Evolutionary conservation across 2,797 vertebrate species (phyloP).

Genomic region (Otolemur crassicaudatus): DNA sequence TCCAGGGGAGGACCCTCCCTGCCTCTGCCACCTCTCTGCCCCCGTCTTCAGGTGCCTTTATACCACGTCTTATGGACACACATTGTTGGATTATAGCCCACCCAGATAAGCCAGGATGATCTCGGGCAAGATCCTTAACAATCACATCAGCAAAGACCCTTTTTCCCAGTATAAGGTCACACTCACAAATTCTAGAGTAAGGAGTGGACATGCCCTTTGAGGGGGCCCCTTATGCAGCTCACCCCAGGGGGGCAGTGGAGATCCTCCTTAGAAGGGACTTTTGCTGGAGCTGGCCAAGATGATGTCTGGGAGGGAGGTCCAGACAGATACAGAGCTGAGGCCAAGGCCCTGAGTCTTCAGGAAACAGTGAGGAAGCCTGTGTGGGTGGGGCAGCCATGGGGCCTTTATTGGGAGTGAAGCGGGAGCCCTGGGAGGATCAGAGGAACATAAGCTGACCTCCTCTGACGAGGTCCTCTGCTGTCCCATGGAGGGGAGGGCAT

Average conservation of each 20-base stretch:
- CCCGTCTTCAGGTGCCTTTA: accelerated
- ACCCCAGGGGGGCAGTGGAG: no score
- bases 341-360: not conserved
- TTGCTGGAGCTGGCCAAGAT: not conserved
- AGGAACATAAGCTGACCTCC: no score
- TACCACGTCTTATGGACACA: not conserved
- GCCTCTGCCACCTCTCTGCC: not conserved
- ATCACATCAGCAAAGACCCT: not conserved
- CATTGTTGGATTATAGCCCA: not conserved
- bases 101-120: not conserved
- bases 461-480: not conserved
- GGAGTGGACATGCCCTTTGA: accelerated
- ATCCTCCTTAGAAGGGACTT: not conserved
- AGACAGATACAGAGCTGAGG: accelerated
- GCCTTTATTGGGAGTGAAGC: no score
- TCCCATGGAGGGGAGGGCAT: accelerated
- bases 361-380: not conserved
- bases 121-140: not conserved
- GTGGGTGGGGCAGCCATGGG: no score
- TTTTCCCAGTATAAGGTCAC: not conserved
- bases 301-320: accelerated
- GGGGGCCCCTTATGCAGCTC: not conserved
- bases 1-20: not conserved
- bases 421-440: not conserved
- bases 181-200: not conserved